These are phyloP conservation scores for Aurelia coerulea DNA, from an alignment of 30 jellyfish, hydroid and myxozoan genomes.

Conservation along the genomic window DNA sequence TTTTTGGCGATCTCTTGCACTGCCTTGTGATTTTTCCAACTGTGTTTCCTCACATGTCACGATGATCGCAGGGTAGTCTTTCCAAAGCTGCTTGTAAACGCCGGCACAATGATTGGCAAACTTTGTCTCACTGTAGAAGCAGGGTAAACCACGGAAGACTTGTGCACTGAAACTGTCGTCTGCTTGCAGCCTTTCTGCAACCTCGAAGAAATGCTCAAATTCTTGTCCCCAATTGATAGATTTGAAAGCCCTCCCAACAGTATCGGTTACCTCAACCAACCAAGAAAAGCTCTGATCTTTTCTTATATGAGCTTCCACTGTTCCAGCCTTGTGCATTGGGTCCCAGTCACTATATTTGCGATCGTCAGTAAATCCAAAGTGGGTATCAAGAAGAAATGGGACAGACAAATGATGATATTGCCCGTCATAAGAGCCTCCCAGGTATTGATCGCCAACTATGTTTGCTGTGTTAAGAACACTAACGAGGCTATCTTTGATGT, in stretches of 20 bases:
- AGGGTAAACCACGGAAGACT: neutral
- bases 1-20: neutral
- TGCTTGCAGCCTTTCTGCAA: neutral
- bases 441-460: neutral
- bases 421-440: neutral
- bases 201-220: neutral
- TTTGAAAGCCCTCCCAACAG: neutral
- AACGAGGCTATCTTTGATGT: neutral
- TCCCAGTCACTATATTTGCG: neutral
- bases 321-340: neutral
- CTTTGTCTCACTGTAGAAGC: neutral
- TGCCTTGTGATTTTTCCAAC: neutral
- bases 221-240: neutral
- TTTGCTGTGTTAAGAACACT: neutral
- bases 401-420: neutral
- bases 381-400: neutral
- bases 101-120: neutral
- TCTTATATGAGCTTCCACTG: neutral
- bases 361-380: neutral
- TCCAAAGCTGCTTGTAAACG: neutral
- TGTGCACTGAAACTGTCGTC: neutral
- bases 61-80: too few species aligned
- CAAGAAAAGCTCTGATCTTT: neutral
- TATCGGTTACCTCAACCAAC: neutral
- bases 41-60: constrained; percentile 12